These are phyloP conservation scores for Ophioninae sp. DNA, from an alignment of 2,888 invertebrate species.

Conservation along the genomic window DNA sequence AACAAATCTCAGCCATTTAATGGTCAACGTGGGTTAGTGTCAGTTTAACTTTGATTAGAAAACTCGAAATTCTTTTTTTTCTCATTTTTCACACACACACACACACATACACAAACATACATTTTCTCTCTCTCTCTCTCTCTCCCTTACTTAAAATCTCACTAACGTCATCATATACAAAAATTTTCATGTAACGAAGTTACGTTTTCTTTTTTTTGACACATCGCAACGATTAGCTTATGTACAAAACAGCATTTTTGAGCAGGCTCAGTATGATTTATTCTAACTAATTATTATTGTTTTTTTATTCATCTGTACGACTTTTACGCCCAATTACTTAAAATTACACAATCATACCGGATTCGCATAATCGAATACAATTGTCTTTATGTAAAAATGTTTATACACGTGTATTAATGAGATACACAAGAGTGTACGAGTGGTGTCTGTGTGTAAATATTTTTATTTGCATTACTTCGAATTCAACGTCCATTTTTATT, in stretches of 20 bases:
- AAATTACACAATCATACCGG: slow-evolving; percentile 49
- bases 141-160: slow-evolving; percentile 60
- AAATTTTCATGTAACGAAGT: slow-evolving; percentile 72
- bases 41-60: slow-evolving; percentile 66
- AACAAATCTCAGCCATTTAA: slow-evolving; percentile 79
- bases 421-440: background rate
- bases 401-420: slow-evolving; percentile 25
- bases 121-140: slow-evolving; percentile 44
- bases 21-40: slow-evolving; percentile 77
- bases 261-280: slow-evolving; percentile 70
- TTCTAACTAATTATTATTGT: slow-evolving; percentile 56
- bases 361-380: slow-evolving; percentile 57
- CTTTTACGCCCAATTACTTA: slow-evolving; percentile 21
- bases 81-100: slow-evolving; percentile 46
- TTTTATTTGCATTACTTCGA: background rate
- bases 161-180: slow-evolving; percentile 72
- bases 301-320: slow-evolving; percentile 28
- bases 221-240: slow-evolving; percentile 72
- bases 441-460: background rate
- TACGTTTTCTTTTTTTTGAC: slow-evolving; percentile 64
- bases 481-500: slow-evolving; percentile 2
- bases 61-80: slow-evolving; percentile 59
- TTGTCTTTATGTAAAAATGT: slow-evolving; percentile 44
- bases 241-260: slow-evolving; percentile 66
- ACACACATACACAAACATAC: slow-evolving; percentile 36